Evolutionary conservation across 1,140 invertebrate species (phyloP).

Genomic region (Trichoplusia ni): DNA sequence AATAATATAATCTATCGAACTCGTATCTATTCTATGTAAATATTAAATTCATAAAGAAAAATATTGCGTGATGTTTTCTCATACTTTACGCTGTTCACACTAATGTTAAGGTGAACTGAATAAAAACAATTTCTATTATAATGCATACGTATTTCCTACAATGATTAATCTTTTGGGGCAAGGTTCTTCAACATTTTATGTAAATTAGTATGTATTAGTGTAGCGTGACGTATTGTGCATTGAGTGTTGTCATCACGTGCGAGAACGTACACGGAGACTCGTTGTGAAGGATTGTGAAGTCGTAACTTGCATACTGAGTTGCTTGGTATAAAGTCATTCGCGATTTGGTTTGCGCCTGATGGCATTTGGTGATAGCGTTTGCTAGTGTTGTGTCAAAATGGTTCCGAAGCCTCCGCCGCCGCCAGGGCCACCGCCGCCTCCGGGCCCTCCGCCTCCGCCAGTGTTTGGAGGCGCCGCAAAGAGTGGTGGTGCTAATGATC

Average conservation of each 20-base stretch:
- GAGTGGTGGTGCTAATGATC: constrained; percentile 80
- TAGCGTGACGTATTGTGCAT: constrained; percentile 61
- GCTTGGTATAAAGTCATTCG: constrained; percentile 4
- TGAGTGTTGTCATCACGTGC: constrained; percentile 68
- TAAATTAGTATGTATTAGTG: constrained; percentile 71
- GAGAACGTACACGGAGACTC: constrained; percentile 48
- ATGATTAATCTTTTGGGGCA: constrained; percentile 77
- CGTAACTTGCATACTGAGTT: constrained; percentile 30
- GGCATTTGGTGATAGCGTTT: constrained; percentile 47
- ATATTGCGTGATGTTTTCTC: constrained; percentile 30
- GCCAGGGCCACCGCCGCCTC: constrained; percentile 83
- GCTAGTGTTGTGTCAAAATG: constrained; percentile 47
- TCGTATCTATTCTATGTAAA: constrained; percentile 28
- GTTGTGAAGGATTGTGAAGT: constrained; percentile 39
- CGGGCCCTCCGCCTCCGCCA: constrained; percentile 84
- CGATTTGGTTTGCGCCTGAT: constrained; percentile 45
- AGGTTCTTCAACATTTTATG: constrained; percentile 74
- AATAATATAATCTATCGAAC: constrained; percentile 20
- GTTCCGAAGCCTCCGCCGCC: constrained; percentile 79
- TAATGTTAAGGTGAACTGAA: constrained; percentile 57
- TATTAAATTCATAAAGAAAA: background rate
- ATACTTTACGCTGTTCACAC: background rate
- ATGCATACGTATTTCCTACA: constrained; percentile 76
- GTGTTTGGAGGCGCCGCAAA: constrained; percentile 83
- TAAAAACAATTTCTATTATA: constrained; percentile 62